Evolutionary conservation across 2,113 vertebrate genomes (phyloP).

Genomic region (Aphelocoma coerulescens): DNA sequence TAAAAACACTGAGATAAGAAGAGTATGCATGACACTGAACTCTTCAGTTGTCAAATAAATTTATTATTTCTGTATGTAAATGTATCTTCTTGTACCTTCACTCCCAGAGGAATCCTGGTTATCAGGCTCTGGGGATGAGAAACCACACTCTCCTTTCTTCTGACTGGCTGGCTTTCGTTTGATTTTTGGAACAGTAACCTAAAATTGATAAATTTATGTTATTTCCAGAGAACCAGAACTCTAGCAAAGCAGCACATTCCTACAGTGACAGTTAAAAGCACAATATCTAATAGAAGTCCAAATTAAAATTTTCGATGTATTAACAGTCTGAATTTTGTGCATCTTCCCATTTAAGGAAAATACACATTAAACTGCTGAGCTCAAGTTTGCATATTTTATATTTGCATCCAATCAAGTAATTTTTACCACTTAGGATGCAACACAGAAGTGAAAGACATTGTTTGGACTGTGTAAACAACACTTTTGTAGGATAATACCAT

Average conservation of each 20-base stretch:
- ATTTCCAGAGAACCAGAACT: neutral
- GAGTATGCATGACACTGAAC: neutral
- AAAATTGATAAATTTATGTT: conserved; percentile 16
- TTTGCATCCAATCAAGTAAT: neutral
- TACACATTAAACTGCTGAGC: neutral
- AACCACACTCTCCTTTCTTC: conserved; percentile 88
- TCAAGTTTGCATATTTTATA: neutral
- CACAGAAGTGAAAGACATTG: neutral
- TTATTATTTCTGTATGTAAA: neutral
- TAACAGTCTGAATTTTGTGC: neutral
- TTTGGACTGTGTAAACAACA: neutral
- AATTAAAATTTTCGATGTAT: neutral
- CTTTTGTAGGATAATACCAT: neutral
- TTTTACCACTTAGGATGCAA: accelerated
- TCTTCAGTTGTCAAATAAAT: neutral
- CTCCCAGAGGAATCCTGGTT: conserved; percentile 95
- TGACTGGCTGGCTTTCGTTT: conserved; percentile 86
- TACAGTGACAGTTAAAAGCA: neutral
- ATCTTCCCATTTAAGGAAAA: neutral
- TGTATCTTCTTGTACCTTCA: conserved; percentile 77
- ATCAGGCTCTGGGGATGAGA: conserved; percentile 93
- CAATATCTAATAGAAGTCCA: neutral
- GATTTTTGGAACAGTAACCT: conserved; percentile 93
- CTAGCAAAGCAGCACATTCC: neutral
- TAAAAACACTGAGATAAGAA: neutral